phyloP scores from a whole-genome alignment of 2,797 vertebrate genomes.

The Bufotes viridis region DNA sequence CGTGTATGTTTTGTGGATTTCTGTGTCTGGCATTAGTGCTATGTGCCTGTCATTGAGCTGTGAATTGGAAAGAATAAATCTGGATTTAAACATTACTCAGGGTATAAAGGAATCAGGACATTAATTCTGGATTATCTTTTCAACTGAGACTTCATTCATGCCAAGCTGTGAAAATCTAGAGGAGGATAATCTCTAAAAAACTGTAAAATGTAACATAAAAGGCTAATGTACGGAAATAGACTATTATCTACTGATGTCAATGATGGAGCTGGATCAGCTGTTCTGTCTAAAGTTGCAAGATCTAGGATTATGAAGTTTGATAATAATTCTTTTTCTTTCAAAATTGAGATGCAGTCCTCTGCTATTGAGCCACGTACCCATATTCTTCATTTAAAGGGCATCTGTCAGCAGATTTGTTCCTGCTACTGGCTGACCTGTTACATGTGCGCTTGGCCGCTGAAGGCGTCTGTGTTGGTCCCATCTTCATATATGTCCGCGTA shows the following conservation, averaged over 20 bases:
- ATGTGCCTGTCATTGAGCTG: slow-evolving; percentile 8
- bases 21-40: neutral
- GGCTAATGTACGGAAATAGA: neutral
- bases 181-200: neutral
- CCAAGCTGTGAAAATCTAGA: neutral
- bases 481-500: too few relatives aligned
- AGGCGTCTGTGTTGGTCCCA: too few relatives aligned
- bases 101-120: slow-evolving; percentile 4
- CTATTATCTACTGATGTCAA: neutral
- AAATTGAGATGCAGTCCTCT: neutral
- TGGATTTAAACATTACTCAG: neutral
- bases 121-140: slow-evolving; percentile 10
- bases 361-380: neutral
- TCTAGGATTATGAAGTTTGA: neutral
- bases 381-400: too few relatives aligned
- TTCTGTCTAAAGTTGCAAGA: neutral
- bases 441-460: too few relatives aligned
- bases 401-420: too few relatives aligned
- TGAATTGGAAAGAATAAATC: slow-evolving; percentile 4
- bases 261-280: neutral
- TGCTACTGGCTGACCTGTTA: too few relatives aligned
- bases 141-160: neutral
- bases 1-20: neutral
- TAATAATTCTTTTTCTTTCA: neutral
- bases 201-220: neutral